Evolutionary conservation across 2,888 invertebrate genomes (phyloP), one percentile per base, ranked within the genome.

Genomic region (Cacoxenus indagator): DNA sequence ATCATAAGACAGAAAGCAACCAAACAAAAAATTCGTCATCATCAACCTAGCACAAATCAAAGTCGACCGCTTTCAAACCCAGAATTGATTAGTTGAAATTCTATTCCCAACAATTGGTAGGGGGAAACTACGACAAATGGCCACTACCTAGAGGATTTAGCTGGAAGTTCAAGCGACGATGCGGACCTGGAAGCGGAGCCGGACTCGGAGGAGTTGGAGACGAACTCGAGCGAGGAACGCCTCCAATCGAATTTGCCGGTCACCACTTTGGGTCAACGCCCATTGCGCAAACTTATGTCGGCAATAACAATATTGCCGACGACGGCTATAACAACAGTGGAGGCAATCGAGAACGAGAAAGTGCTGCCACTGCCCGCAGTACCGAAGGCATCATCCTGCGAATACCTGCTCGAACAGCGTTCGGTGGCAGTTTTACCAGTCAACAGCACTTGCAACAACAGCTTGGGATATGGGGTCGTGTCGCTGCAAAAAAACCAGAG

Each of bases 101-200:
- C 87, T 88, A 87, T 87, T 88, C 87, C 88, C 85, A 87, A 87
- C 85, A 88, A 88, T 88, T 88, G 88, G 88, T 88, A 88, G 88
- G 88, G 88, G 88, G 88, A 88, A 88, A 85, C 87, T 86, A 85
- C 87, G 87, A 86, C 87, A 87, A 88, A 88, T 88, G 88, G 88
- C 88, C 86, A 86, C 88, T 84, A 87, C 87, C 88, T 87, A 87
- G 83, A 84, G 86, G 86, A 87, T 87, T 87, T 82, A 84, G 87
- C 83, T 87, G 87, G 87, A 88, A 87, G 84, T 84, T 87, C 85
- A 86, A 86, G 84, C 86, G 87, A 85, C 85, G 87, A 81, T 75
- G 77, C 65, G 68, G 68, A 66, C 68, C 73, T 64, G 67, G 62
- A 69, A 29, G 65, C 17, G 64, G 64, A 70, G 31, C 46, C 65